Evolutionary conservation across 2,888 invertebrate species (phyloP).

Genomic region (Margaritifera margaritifera): DNA sequence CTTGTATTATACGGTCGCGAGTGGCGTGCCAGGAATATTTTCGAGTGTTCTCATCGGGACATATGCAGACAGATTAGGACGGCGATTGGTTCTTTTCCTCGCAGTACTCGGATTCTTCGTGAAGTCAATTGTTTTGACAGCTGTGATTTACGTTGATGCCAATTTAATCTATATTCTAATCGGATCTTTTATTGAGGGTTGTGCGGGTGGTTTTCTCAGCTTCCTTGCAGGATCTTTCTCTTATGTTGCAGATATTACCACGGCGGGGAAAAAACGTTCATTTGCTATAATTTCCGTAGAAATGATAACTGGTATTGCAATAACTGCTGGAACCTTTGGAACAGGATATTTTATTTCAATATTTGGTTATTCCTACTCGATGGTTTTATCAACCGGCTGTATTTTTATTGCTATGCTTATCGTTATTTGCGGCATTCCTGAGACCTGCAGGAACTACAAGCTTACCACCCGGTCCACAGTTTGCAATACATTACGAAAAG

Average conservation of each 20-base stretch:
- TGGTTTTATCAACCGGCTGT: slow-evolving; percentile 4
- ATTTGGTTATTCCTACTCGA: slow-evolving; percentile 23
- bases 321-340: slow-evolving; percentile 13
- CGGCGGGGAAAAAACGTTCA: slow-evolving; percentile 19
- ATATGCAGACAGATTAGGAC: slow-evolving; percentile 32
- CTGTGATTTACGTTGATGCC: slow-evolving; percentile 15
- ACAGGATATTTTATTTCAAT: slow-evolving; percentile 24
- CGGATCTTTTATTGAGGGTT: slow-evolving; percentile 20
- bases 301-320: slow-evolving; percentile 17
- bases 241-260: slow-evolving; percentile 26
- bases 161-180: slow-evolving; percentile 16
- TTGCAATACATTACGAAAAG: not conserved
- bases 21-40: slow-evolving; percentile 26
- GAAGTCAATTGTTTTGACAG: slow-evolving; percentile 1
- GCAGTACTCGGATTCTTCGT: slow-evolving; percentile 11
- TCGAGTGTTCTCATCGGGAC: slow-evolving; percentile 29
- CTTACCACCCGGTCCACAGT: no score
- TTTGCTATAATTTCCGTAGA: slow-evolving; percentile 28
- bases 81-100: slow-evolving; percentile 26
- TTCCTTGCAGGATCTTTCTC: slow-evolving; percentile 25
- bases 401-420: no score
- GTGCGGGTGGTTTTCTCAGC: slow-evolving; percentile 19
- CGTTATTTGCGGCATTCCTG: no score
- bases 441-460: no score
- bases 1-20: slow-evolving; percentile 17